These are phyloP conservation scores for Ernsta delagoae DNA, from an alignment of 2,888 invertebrate species.

Conservation along the genomic window DNA sequence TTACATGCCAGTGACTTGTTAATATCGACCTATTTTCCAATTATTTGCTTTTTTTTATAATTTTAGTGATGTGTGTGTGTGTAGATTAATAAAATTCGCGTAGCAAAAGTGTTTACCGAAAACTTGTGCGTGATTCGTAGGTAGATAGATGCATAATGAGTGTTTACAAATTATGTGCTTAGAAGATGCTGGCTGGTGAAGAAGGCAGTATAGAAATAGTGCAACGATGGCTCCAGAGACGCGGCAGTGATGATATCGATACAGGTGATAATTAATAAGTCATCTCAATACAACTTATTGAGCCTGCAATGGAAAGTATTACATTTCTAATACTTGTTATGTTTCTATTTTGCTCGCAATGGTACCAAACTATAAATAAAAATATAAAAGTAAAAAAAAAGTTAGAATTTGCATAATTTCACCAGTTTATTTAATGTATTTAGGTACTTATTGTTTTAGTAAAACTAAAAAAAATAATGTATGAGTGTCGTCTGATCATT, in stretches of 20 bases:
- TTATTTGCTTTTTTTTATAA: background rate
- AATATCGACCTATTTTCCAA: slow-evolving; percentile 20
- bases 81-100: background rate
- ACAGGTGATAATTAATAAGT: slow-evolving; percentile 52
- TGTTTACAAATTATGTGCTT: slow-evolving; percentile 59
- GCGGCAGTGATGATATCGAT: slow-evolving; percentile 70
- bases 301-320: background rate
- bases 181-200: slow-evolving; percentile 77
- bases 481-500: too few species aligned
- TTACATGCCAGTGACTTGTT: slow-evolving; percentile 19
- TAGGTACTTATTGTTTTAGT: too few species aligned
- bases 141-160: slow-evolving; percentile 20
- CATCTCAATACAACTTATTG: background rate
- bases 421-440: too few species aligned
- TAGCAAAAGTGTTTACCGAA: background rate
- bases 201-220: slow-evolving; percentile 79
- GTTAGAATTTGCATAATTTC: too few species aligned
- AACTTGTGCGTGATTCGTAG: slow-evolving; percentile 22
- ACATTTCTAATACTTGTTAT: background rate
- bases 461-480: too few species aligned
- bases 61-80: background rate
- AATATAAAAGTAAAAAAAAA: too few species aligned
- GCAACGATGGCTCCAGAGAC: slow-evolving; percentile 73
- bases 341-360: too few species aligned
- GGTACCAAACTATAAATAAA: too few species aligned